phyloP scores from a whole-genome alignment of 2,797 vertebrate species.

The Pitangus sulphuratus region DNA sequence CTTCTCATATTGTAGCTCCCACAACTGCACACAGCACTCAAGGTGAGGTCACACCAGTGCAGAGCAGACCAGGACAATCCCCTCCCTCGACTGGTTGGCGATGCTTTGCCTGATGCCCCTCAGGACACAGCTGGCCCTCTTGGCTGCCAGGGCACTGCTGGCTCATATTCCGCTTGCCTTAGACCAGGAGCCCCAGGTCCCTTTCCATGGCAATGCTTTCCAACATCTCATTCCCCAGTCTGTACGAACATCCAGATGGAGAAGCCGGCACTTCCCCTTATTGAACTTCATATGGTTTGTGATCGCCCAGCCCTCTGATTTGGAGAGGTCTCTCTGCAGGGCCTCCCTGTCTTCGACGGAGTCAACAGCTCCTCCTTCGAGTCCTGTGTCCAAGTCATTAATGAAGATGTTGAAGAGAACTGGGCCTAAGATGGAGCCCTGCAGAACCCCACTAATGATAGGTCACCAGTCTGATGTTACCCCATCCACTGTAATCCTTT shows the following conservation, averaged over 20 bases:
- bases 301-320: not conserved
- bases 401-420: not conserved
- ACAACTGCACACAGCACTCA: too few relatives aligned
- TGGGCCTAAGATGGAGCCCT: not conserved
- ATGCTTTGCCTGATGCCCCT: too few relatives aligned
- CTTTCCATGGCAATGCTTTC: rapidly evolving
- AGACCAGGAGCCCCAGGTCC: not conserved
- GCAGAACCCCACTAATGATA: not conserved
- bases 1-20: not conserved
- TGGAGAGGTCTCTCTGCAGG: not conserved
- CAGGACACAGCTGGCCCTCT: not conserved
- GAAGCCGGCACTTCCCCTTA: not conserved
- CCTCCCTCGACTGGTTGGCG: rapidly evolving
- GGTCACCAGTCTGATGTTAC: not conserved
- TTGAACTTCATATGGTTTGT: not conserved
- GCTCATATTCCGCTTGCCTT: rapidly evolving
- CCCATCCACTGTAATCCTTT: too few relatives aligned
- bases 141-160: not conserved
- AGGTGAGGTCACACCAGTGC: too few relatives aligned
- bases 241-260: not conserved
- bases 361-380: not conserved
- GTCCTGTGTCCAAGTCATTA: not conserved
- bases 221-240: not conserved
- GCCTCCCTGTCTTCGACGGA: not conserved
- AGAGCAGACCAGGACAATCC: too few relatives aligned